Base-by-base conservation (phyloP, 2,888 invertebrate genomes). In the Magallana nippona region DNA sequence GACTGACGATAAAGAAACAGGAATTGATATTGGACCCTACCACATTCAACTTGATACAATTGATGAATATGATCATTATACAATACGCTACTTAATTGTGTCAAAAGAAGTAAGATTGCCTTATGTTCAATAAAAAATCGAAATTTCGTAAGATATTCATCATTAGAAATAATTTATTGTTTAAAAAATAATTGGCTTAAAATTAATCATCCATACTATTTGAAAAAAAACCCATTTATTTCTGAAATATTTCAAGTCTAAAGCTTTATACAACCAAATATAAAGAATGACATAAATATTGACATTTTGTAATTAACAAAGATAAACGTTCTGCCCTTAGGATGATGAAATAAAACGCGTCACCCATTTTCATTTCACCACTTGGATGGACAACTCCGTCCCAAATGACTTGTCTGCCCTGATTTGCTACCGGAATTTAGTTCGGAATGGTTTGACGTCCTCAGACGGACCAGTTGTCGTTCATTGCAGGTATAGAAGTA, bases 21-120 rank as follows among this genome's bases (percentile, higher is more conserved):
- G 32, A 27, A 22, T 71, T 8, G 71, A 71, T 22, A 71, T 71
- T 13, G 71, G 71, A 13, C 27, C 71, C 8, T 71, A 71, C 15
- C 71, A 71, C 71, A 71, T 71, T 10, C 22, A 27, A 71, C 27
- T 71, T 13, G 71, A 71, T 22, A 15, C 71, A 2, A 10, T 71
- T 15, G 71, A 71, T 27, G 27, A 71, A 71, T 71, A 71, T 71
- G 71, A 71, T 15, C 71, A 22, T 22, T 71, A 71, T 13, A 71
- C 71, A 27, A 27, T 71, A 71, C 22, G 71, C 22, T 71, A 71
- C 32, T 32, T 71, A 27, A 71, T 71, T 15, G 71, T 71, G 1
- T 71, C 71, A 15, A 71, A 27, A 15, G 27, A 71, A 22, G 71
- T 27, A 71, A 27, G 27, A 10, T 3, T 44, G 5, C 44, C 44